A percentile compares a stretch with the other conserved stretches of the same genome.
Conservation (phyloP, 2,888 invertebrate species). For the Sarcophaga carnaria region DNA sequence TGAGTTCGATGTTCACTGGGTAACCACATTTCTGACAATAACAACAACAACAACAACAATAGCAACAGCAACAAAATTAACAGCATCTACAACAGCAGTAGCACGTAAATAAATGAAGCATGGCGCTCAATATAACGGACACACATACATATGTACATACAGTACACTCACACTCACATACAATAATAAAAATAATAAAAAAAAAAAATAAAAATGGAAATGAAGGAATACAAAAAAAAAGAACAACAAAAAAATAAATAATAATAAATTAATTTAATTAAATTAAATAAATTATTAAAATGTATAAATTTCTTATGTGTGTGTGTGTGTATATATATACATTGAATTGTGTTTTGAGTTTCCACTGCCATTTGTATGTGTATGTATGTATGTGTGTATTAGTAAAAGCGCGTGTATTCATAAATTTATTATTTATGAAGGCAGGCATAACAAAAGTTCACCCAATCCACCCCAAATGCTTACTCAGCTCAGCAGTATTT, state of each 20-base stretch:
- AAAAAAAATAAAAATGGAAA: slow-evolving; percentile 37
- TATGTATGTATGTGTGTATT: slow-evolving; percentile 35
- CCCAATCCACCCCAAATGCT: slow-evolving; percentile 54
- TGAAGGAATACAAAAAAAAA: slow-evolving; percentile 61
- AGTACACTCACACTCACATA: slow-evolving; percentile 6
- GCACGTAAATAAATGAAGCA: slow-evolving; percentile 67
- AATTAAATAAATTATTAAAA: slow-evolving; percentile 75
- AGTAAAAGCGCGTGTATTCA: slow-evolving; percentile 62
- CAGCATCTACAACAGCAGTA: slow-evolving; percentile 8
- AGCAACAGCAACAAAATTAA: neutral
- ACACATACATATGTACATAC: neutral
- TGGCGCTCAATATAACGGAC: slow-evolving; percentile 54
- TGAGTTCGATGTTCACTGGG: slow-evolving; percentile 57
- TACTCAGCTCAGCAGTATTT: slow-evolving; percentile 42
- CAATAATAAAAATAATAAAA: neutral
- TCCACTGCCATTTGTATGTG: neutral
- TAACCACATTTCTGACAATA: slow-evolving; percentile 42
- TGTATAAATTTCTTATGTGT: slow-evolving; percentile 29
- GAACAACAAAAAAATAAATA: slow-evolving; percentile 71
- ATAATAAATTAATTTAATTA: slow-evolving; percentile 80
- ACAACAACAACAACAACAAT: too few species aligned
- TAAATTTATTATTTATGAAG: slow-evolving; percentile 68
- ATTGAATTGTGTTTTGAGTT: neutral
- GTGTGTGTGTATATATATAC: slow-evolving; percentile 29
- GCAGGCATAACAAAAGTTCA: slow-evolving; percentile 51